These are phyloP conservation scores for Coelopa frigida DNA, from an alignment of 1,140 invertebrate species.

Conservation along the genomic window DNA sequence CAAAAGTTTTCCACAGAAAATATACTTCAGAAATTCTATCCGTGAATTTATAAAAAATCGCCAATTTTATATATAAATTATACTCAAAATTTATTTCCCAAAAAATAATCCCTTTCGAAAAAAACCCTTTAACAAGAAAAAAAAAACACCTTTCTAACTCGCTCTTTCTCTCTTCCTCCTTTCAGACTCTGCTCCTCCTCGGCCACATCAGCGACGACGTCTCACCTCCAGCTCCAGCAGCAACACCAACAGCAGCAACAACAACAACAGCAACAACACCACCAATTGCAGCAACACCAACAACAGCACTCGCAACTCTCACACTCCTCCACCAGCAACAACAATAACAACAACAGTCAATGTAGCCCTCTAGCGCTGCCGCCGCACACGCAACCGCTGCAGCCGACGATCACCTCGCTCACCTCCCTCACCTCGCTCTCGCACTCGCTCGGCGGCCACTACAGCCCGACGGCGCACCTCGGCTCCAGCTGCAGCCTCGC, in stretches of 20 bases:
- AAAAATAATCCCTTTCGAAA: no score
- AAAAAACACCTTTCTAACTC: no score
- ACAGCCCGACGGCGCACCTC: constrained; percentile 13
- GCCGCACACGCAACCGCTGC: constrained; percentile 37
- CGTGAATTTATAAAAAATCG: no score
- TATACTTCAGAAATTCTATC: no score
- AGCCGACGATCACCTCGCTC: constrained; percentile 32
- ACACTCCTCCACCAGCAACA: constrained; percentile 1
- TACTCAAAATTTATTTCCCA: no score
- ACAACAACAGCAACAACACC: constrained; percentile 8
- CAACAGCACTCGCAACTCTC: constrained; percentile 22
- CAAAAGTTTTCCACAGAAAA: no score
- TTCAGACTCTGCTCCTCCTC: constrained; percentile 31
- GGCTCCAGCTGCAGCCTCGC: constrained; percentile 12
- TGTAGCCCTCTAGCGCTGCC: constrained; percentile 32
- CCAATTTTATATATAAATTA: no score
- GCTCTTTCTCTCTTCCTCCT: not conserved
- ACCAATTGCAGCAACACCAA: constrained; percentile 4
- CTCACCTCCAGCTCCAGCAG: constrained; percentile 3
- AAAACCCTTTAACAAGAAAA: no score
- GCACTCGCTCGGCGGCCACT: constrained; percentile 23
- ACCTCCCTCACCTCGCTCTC: constrained; percentile 15
- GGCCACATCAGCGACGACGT: constrained; percentile 7
- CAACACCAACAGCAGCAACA: constrained; percentile 15
- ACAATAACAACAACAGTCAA: no score